phyloP scores from a whole-genome alignment of 2,113 vertebrate species.

The Thunnus maccoyii region DNA sequence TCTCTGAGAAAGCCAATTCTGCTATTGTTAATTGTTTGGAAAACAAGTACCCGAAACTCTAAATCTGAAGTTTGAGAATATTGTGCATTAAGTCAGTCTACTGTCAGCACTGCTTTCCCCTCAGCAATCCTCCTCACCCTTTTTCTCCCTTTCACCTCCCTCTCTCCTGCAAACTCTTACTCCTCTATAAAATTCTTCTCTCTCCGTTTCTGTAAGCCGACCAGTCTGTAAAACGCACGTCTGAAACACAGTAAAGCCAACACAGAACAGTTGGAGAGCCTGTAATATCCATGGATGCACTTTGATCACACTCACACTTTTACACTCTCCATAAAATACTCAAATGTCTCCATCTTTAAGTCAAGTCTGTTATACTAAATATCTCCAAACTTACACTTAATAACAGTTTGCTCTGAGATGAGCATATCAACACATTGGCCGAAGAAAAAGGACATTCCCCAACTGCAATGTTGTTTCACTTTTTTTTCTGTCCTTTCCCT shows the following conservation, averaged over 20 bases:
- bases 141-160: slow-evolving; percentile 58
- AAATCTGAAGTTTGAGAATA: no score
- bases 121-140: slow-evolving; percentile 15
- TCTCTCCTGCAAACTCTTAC: slow-evolving; percentile 51
- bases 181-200: slow-evolving; percentile 12
- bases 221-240: slow-evolving; percentile 43
- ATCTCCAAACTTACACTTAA: slow-evolving; percentile 18
- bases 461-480: slow-evolving; percentile 33
- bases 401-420: slow-evolving; percentile 49
- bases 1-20: background rate
- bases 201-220: background rate
- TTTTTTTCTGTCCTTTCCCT: slow-evolving; percentile 47
- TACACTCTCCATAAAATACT: slow-evolving; percentile 31
- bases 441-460: slow-evolving; percentile 47
- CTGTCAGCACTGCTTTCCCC: slow-evolving; percentile 27
- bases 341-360: background rate
- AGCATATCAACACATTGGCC: slow-evolving; percentile 45
- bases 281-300: slow-evolving; percentile 43
- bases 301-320: slow-evolving; percentile 30
- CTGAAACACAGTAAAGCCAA: slow-evolving; percentile 24
- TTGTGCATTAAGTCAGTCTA: background rate
- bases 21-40: background rate
- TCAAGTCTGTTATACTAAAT: slow-evolving; percentile 23
- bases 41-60: no score
- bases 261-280: slow-evolving; percentile 21